These are phyloP conservation scores for Agapornis canus DNA, from an alignment of 2,797 vertebrate genomes.

Conservation along the genomic window DNA sequence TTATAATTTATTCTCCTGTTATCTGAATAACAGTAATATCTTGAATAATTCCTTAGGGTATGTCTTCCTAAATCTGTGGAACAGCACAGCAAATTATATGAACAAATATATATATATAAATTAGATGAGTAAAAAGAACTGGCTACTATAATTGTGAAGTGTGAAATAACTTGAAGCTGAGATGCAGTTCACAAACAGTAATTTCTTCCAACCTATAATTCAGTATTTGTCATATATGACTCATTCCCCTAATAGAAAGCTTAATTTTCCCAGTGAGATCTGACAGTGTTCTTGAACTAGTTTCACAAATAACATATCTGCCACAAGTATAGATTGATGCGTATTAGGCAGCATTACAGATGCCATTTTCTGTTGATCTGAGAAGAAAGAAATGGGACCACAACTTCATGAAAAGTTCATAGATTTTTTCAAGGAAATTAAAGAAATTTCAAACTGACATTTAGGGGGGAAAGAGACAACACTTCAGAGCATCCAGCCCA, in stretches of 20 bases:
- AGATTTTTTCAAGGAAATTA: conserved; percentile 12
- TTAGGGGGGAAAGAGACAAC: not conserved
- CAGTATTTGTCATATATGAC: conserved; percentile 36
- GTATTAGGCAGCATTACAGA: not conserved
- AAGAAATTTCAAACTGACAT: conserved; percentile 35
- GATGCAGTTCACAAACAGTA: not conserved
- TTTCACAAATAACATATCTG: conserved; percentile 33
- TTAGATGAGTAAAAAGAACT: not conserved
- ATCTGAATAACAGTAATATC: not conserved
- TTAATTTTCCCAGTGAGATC: conserved; percentile 38
- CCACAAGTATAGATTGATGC: not conserved
- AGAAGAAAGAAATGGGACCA: not conserved
- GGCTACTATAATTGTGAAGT: not conserved
- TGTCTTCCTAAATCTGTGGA: not conserved
- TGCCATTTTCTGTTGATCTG: conserved; percentile 2
- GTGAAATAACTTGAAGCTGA: not conserved
- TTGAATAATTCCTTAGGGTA: not conserved
- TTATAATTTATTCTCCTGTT: not conserved
- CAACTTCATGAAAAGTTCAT: not conserved
- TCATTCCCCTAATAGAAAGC: conserved; percentile 32
- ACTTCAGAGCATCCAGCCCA: not conserved
- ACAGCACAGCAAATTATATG: not conserved
- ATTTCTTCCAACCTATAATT: not conserved
- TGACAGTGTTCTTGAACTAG: conserved; percentile 26
- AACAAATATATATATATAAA: not conserved